Base-by-base conservation (phyloP, 2,797 vertebrate species). In the Sebastes umbrosus region DNA sequence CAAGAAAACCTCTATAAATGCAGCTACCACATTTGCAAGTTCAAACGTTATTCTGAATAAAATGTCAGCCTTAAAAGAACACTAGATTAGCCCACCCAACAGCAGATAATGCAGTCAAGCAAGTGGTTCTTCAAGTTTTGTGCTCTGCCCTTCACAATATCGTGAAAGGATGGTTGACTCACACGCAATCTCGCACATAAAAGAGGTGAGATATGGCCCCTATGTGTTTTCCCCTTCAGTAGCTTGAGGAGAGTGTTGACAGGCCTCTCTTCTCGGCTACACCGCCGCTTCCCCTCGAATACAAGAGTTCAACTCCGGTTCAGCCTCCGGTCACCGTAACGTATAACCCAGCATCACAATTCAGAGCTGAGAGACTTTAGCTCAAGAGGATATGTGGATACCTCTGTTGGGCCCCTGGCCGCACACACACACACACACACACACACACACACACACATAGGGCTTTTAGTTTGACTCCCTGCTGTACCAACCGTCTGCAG, bases 181-280 rank as follows among this genome's bases (percentile, higher is more conserved):
- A 4, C 82, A 73, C 11, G 14, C 75, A 43, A 50, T 77, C 84
- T 82, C 60, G 22, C 89, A 82, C 87, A 81, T 85, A 72, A 88
- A 73, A 85, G 84, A 84, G 64, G 68, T 86, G 87, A 84, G 88
- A 91, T 89, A 84, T 75, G 68, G 67, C 85, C 75, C 79, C 68
- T 16, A 62, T 77, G 80, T 77, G 74, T 88, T 89, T 79, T 83
- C 59, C 65, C 67, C 70, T 27, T 65, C 70, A 69, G 82, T 81
- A 67, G 86, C 81, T 88, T 10, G 66, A 71, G 75, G 85, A 72
- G 18, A 77, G 88, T 81, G 90, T 89, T 92, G 91, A 94, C 93
- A 84, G 87, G 84, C 66, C 84, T 81, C 84, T 86, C 83, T 75
- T 86, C 83, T 75, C 73, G 75, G 71, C 81, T 85, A 73, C 81